Evolutionary conservation across 2,797 vertebrate genomes (phyloP).

Genomic region (Cynopterus sphinx): DNA sequence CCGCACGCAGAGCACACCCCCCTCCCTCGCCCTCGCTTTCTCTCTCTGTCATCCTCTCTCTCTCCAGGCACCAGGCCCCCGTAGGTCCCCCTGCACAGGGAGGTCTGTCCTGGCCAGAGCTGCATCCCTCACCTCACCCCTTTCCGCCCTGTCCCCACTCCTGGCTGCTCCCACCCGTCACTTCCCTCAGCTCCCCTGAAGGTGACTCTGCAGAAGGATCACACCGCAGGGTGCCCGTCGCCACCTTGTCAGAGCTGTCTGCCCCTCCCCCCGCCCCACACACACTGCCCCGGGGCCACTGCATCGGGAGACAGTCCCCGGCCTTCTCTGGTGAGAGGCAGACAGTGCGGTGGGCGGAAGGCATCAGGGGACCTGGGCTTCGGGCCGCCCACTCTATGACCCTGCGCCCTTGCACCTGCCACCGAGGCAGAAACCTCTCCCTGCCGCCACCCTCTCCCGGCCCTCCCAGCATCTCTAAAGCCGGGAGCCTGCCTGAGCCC

Average conservation of each 20-base stretch:
- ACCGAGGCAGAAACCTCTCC: not conserved
- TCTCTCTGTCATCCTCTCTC: not conserved
- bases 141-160: rapidly evolving
- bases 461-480: not conserved
- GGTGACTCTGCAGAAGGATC: conserved; percentile 40
- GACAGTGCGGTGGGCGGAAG: not conserved
- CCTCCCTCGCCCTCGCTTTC: no score
- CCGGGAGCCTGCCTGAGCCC: not conserved
- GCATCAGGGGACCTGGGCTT: not conserved
- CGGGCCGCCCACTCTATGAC: not conserved
- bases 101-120: not conserved
- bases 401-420: not conserved
- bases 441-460: no score
- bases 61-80: not conserved
- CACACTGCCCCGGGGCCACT: not conserved
- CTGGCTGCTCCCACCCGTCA: rapidly evolving
- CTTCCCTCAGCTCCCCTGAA: not conserved
- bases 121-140: no score
- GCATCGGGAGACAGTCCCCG: not conserved
- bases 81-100: not conserved
- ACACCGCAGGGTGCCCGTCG: not conserved
- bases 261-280: no score
- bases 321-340: not conserved
- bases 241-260: not conserved
- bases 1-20: rapidly evolving